Conservation (phyloP, 2,888 invertebrate species). For the Ceratothoa steindachneri region DNA sequence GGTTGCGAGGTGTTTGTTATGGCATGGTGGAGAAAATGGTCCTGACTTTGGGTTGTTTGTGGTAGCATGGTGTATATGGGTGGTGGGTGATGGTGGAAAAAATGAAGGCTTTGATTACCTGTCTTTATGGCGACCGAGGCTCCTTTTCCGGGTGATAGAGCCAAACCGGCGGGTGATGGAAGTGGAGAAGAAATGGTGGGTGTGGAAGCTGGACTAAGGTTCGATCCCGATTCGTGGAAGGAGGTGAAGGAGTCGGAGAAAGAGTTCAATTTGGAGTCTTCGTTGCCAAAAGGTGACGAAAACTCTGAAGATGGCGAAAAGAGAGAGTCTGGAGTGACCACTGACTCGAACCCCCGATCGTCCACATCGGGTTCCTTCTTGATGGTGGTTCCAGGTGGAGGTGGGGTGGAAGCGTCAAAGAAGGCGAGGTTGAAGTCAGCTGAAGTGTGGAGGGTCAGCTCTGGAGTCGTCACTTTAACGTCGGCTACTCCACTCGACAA, state of each 20-base stretch:
- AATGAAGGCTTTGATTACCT: slow-evolving; percentile 24
- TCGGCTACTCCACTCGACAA: slow-evolving; percentile 62
- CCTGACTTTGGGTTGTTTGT: no score
- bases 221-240: slow-evolving; percentile 22
- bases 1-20: no score
- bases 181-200: slow-evolving; percentile 16
- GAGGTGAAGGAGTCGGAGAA: slow-evolving; percentile 34
- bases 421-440: slow-evolving; percentile 76
- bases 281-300: slow-evolving; percentile 43
- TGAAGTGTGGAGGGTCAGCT: slow-evolving; percentile 69
- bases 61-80: no score
- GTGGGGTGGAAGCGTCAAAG: slow-evolving; percentile 60
- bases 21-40: no score
- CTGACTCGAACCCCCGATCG: slow-evolving; percentile 33
- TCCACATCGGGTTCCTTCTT: slow-evolving; percentile 54
- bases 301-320: slow-evolving; percentile 32
- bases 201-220: slow-evolving; percentile 36
- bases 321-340: slow-evolving; percentile 34
- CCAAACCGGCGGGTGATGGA: neutral
- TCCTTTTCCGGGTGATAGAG: neutral
- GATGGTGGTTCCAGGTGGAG: slow-evolving; percentile 60
- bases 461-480: slow-evolving; percentile 60
- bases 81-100: no score
- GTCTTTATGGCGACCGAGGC: slow-evolving; percentile 26
- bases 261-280: slow-evolving; percentile 38